Percentiles rank a stretch among this genome's conserved stretches.
phyloP scores from a whole-genome alignment of 2,888 invertebrate genomes.

The Caenorhabditis sp. region DNA sequence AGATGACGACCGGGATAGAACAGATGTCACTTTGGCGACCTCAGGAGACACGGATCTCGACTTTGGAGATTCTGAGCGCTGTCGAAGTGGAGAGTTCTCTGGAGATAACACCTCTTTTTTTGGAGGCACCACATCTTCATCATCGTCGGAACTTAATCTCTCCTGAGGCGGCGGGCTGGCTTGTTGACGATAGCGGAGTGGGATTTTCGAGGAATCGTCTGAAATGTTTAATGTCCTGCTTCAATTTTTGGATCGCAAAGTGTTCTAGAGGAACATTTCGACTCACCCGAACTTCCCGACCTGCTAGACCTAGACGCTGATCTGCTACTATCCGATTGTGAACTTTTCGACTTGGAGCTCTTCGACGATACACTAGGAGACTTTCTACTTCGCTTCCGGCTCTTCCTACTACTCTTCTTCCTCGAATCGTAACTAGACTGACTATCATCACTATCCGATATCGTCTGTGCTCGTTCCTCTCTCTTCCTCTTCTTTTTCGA shows the following conservation, averaged over 20 bases:
- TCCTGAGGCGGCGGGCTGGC: slow-evolving; percentile 7
- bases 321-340: neutral
- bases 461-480: neutral
- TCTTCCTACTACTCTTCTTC: neutral
- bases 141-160: slow-evolving; percentile 52
- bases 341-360: neutral
- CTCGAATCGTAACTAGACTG: neutral
- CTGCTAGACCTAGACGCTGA: slow-evolving; percentile 17
- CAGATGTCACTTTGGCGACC: neutral
- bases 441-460: slow-evolving; percentile 21
- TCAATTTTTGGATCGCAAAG: too few relatives aligned
- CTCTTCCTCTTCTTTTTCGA: neutral
- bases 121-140: neutral
- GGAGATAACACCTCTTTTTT: neutral
- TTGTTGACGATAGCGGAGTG: slow-evolving; percentile 29
- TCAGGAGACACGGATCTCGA: slow-evolving; percentile 18
- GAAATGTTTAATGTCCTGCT: too few relatives aligned
- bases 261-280: too few relatives aligned
- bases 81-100: neutral
- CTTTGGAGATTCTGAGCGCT: neutral
- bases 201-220: slow-evolving; percentile 29
- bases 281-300: slow-evolving; percentile 4
- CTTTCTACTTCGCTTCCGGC: neutral
- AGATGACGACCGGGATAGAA: too few relatives aligned
- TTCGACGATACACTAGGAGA: neutral